Evolutionary conservation across 2,797 vertebrate species (phyloP), one percentile per base, ranked within the genome.

Genomic region (Sciaenops ocellatus): DNA sequence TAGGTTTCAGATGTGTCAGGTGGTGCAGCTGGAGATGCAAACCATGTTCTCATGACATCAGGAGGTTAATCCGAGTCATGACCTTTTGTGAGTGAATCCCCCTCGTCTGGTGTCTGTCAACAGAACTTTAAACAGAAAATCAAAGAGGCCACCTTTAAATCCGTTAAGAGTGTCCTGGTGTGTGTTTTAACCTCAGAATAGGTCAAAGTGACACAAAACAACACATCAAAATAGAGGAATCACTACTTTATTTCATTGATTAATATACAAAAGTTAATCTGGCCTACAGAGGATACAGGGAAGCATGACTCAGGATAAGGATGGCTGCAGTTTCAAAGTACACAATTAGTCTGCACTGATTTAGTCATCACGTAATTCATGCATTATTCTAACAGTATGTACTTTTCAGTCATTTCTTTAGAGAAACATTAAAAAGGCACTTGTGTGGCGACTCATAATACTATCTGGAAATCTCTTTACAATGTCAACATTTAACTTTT

Each of bases 181-280:
- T 55, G 72, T 2, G 26, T n/a, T 62, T n/a, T n/a, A 30, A 72
- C n/a, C 9, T 9, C 3, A 1, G 3, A 24, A 13, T 6, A 3
- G 47, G 20, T 42, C 5, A 82, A 70, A 64, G 22, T n/a, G 60
- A 56, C 38, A 30, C 0, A 68, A 48, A 38, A 65, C 65, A 44
- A 38, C 46, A 18, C 15, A 66, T 6, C 12, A 46, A 66, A 68
- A 59, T 48, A 52, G 69, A 79, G 87, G 75, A 9, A 83, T 59
- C 77, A 86, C 47, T 77, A 84, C 64, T 94, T 95, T 94, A 93
- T 90, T 93, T 91, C 84, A 89, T 12, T 84, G 85, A 85, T 92
- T 89, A 92, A 82, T 89, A 92, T 82, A 82, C 84, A 93, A 66
- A 87, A 77, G 80, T 91, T 85, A 87, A 84, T 87, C 66, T 76